Conservation (phyloP, 2,113 vertebrate genomes). For the Pterocles burchelli region DNA sequence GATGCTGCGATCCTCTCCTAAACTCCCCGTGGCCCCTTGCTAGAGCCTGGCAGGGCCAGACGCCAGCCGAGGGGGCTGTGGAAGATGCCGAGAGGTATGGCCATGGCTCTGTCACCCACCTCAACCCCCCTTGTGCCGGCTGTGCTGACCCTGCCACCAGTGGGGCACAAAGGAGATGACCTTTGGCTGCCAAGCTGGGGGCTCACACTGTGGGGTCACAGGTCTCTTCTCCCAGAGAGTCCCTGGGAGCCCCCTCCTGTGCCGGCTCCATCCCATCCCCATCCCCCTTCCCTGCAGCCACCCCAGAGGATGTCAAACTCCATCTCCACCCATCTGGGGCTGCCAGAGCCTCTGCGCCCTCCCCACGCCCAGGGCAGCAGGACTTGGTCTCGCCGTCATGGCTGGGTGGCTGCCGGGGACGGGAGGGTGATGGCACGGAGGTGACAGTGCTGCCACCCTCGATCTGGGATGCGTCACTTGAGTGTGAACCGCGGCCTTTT, state of each 20-base stretch:
- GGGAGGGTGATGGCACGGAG: neutral
- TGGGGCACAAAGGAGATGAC: neutral
- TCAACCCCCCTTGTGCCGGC: accelerated
- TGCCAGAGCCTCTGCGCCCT: neutral
- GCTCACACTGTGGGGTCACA: accelerated
- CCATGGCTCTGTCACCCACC: neutral
- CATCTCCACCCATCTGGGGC: neutral
- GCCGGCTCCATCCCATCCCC: neutral
- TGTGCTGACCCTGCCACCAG: neutral
- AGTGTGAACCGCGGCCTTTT: neutral
- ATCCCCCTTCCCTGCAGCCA: neutral
- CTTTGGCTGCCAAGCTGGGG: neutral
- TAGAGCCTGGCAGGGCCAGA: neutral
- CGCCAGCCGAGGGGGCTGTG: accelerated
- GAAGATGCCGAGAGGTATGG: neutral
- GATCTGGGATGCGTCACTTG: neutral
- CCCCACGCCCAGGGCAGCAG: neutral
- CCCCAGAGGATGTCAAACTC: neutral
- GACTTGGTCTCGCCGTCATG: neutral
- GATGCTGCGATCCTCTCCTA: neutral
- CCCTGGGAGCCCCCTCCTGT: neutral
- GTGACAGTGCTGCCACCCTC: neutral
- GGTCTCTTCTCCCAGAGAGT: neutral
- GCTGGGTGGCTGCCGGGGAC: neutral
- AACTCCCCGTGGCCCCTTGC: neutral